Evolutionary conservation across 1,140 invertebrate species (phyloP), one percentile per base, ranked within the genome.

Genomic region (Hesperophylax magnus): DNA sequence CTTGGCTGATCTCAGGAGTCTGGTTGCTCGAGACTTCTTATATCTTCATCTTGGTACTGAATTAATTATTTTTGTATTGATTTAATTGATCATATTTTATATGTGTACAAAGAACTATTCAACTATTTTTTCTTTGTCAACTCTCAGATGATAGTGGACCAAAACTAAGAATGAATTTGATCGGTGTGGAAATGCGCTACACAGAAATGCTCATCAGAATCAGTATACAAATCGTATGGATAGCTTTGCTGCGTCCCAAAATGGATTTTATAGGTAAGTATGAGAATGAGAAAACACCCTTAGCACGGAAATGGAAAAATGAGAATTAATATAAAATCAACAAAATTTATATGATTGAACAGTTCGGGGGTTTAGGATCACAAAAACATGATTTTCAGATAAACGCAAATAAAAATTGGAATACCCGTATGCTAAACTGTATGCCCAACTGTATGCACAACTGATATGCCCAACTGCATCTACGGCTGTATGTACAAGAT

Each of bases 161-260:
- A 0, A 77, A 77, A n/a, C n/a, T 7, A 52, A 61, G 71, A 58
- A n/a, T 75, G 24, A 56, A 31, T 75, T 20, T 75, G 71, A 75
- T 75, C 18, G 71, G 54, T 4, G 71, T 75, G 0, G 71, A 75
- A 34, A 75, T 34, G 54, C 71, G 71, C 11, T 75, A 24, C 14
- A 75, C 91, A 82, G 93, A 94, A 86, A 88, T 89, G 5, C 84
- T 94, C 15, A 85, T 93, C 56, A 87, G 90, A 79, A 88, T 93
- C 81, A 88, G 91, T 76, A 89, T 91, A 17, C 90, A 92, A 84
- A 90, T 94, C 54, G 89, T 93, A 3, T 94, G 93, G 93, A 89
- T 93, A 78, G 91, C 92, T 20, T 86, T 94, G 20, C 87, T 90
- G 53, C 86, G 92, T 52, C 91, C 91, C 81, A 85, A 91, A 78